phyloP scores from a whole-genome alignment of 2,113 vertebrate species.

The Morphnarchus princeps region DNA sequence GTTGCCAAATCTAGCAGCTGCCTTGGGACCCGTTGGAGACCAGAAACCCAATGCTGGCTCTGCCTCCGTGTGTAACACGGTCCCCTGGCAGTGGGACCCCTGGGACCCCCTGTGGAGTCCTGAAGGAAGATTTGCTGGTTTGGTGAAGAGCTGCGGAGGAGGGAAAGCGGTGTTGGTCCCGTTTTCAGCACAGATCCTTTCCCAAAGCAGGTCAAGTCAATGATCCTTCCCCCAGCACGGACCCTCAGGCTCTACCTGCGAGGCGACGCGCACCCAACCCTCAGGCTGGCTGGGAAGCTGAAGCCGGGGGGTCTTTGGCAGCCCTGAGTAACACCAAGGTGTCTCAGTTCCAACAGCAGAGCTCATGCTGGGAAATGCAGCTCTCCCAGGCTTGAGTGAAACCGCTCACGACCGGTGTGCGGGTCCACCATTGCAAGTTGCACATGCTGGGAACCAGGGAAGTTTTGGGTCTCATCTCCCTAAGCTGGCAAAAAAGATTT shows the following conservation, averaged over 20 bases:
- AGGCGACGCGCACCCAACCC: accelerated
- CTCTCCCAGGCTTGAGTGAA: not conserved
- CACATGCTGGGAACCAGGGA: accelerated
- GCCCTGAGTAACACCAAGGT: not conserved
- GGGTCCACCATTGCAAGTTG: not conserved
- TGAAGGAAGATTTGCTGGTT: too few species aligned
- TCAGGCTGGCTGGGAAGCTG: not conserved
- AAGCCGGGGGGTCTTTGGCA: not conserved
- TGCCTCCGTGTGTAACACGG: accelerated
- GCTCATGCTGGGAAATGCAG: not conserved
- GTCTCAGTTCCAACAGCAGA: not conserved
- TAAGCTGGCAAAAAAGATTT: not conserved
- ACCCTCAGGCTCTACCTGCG: not conserved
- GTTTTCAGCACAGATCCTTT: not conserved
- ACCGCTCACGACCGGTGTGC: accelerated
- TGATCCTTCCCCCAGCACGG: not conserved
- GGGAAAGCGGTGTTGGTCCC: not conserved
- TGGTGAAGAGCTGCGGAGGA: not conserved
- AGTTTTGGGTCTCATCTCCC: not conserved
- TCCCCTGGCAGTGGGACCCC: not conserved
- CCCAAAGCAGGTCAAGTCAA: not conserved
- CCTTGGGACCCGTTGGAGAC: not conserved
- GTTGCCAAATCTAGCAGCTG: not conserved
- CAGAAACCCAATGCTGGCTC: not conserved
- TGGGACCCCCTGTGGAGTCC: not conserved